Conservation (phyloP, 1,140 invertebrate genomes). For the Plectrocnemia conspersa region DNA sequence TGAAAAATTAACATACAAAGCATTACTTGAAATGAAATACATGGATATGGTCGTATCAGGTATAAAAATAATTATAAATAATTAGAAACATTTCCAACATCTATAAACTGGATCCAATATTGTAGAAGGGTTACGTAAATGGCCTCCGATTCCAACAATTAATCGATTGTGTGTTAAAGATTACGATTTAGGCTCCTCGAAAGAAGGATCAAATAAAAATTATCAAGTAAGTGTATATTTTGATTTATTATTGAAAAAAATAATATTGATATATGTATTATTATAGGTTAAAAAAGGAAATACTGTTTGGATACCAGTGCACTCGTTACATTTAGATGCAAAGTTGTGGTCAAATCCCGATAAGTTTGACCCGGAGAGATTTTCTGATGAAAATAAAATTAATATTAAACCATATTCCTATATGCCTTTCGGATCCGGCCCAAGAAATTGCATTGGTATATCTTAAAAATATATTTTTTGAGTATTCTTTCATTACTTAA, state of each 20-base stretch:
- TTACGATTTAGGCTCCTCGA: slow-evolving; percentile 42
- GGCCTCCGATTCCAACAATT: slow-evolving; percentile 46
- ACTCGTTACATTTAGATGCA: slow-evolving; percentile 47
- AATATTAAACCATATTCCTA: slow-evolving; percentile 38
- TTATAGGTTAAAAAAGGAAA: slow-evolving; percentile 37
- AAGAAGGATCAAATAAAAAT: slow-evolving; percentile 4
- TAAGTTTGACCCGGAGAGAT: slow-evolving; percentile 63
- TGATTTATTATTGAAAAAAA: not conserved
- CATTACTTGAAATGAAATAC: slow-evolving; percentile 41
- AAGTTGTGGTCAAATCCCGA: slow-evolving; percentile 57
- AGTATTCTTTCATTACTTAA: not conserved
- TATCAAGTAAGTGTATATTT: slow-evolving; percentile 15
- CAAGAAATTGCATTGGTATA: slow-evolving; percentile 57
- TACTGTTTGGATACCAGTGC: slow-evolving; percentile 40
- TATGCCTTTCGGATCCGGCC: slow-evolving; percentile 62
- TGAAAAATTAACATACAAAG: slow-evolving; percentile 41
- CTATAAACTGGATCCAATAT: too few relatives aligned
- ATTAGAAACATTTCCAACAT: too few relatives aligned
- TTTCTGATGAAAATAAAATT: slow-evolving; percentile 38
- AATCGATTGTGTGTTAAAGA: slow-evolving; percentile 47
- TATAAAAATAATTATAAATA: too few relatives aligned
- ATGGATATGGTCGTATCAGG: slow-evolving; percentile 44
- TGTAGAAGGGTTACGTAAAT: slow-evolving; percentile 53
- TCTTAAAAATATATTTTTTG: not conserved
- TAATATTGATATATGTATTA: not conserved